Percentiles rank a stretch among this genome's conserved stretches.
Conservation (phyloP, 2,888 invertebrate species). For the Therioaphis trifolii region DNA sequence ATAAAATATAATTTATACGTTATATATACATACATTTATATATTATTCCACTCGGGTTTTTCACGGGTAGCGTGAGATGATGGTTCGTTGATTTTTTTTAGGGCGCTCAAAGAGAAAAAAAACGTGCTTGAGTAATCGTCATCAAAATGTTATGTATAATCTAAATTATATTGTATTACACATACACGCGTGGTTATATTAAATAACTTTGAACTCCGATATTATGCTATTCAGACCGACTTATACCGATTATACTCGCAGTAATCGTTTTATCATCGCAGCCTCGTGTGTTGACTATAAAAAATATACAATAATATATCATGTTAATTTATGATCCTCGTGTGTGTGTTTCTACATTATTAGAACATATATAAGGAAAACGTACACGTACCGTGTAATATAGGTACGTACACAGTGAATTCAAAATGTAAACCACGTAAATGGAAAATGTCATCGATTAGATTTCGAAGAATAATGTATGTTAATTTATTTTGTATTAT, state of each 20-base stretch:
- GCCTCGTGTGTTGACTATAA: conserved; percentile 19
- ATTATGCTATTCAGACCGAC: neutral
- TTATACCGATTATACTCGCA: no score
- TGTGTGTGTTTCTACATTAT: neutral
- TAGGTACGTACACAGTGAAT: neutral
- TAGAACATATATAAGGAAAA: neutral
- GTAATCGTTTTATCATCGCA: conserved; percentile 11
- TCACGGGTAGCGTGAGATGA: neutral
- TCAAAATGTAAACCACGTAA: conserved; percentile 31
- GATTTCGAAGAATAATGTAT: conserved; percentile 3
- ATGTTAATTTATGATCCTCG: conserved; percentile 15
- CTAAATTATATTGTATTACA: neutral
- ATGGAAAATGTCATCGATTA: neutral
- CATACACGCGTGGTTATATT: neutral
- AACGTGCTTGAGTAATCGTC: neutral
- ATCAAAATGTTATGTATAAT: neutral
- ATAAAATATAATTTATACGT: no score
- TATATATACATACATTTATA: neutral
- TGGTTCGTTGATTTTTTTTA: neutral
- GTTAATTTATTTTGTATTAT: conserved; percentile 20
- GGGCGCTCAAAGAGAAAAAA: neutral
- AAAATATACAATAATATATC: neutral
- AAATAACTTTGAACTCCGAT: no score
- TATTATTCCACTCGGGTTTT: neutral
- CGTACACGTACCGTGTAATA: no score